Evolutionary conservation across 2,797 vertebrate genomes (phyloP).

Genomic region (Intellagama lesueurii): DNA sequence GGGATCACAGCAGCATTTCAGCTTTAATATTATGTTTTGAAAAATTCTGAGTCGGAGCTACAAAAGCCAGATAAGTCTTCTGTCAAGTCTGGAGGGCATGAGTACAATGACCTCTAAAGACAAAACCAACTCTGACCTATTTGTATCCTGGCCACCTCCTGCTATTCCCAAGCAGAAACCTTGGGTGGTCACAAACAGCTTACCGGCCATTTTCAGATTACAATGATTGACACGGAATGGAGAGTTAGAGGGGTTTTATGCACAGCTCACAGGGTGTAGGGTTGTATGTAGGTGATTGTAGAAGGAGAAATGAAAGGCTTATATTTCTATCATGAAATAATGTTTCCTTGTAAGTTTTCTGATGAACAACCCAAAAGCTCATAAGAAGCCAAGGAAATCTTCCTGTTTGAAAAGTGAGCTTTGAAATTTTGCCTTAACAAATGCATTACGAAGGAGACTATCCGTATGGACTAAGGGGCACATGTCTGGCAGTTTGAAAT

Average conservation of each 20-base stretch:
- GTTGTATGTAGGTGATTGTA: not conserved
- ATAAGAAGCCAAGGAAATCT: conserved; percentile 10
- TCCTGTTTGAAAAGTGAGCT: conserved; percentile 2
- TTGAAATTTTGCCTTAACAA: not conserved
- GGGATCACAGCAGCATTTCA: not conserved
- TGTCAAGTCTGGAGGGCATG: not conserved
- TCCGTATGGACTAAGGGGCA: conserved; percentile 24
- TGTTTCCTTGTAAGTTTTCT: conserved; percentile 6
- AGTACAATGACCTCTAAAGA: not conserved
- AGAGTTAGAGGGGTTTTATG: not conserved
- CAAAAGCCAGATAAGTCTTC: not conserved
- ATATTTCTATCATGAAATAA: conserved; percentile 9
- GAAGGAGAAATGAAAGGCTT: not conserved
- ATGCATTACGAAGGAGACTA: conserved; percentile 28
- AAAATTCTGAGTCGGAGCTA: not conserved
- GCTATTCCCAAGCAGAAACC: not conserved
- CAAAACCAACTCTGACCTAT: conserved; percentile 8
- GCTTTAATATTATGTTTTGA: not conserved
- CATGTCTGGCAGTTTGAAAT: conserved; percentile 28
- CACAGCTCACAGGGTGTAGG: not conserved
- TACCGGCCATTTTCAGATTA: conserved; percentile 32
- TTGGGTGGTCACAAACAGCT: not conserved
- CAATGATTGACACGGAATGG: not conserved
- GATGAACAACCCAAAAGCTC: not conserved
- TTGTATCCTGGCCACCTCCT: not conserved